Evolutionary conservation across 2,888 invertebrate species (phyloP), one percentile per base, ranked within the genome.

Genomic region (Rapana venosa): DNA sequence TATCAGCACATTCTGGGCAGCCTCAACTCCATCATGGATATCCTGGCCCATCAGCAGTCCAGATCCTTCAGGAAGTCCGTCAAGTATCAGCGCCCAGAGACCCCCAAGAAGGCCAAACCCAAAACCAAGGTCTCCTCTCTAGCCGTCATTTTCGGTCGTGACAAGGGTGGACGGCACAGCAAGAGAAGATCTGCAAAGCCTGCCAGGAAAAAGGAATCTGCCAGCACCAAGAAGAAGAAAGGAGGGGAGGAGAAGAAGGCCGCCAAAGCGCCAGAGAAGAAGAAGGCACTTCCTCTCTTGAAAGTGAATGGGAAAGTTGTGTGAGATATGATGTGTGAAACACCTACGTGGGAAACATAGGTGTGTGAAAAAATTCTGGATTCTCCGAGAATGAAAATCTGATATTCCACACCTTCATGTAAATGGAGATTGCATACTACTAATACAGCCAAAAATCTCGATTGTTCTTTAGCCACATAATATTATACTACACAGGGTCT

Each of bases 11-110:
- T 93, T 86, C 74, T 92, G 47, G 93, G 92, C 26, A 93, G 91
- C 56, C 74, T 95, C 13, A 91, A 91, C 58, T 90, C 92, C 32
- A 92, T 95, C 91, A 93, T 94, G 93, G 93, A 93, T 66, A 92
- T 92, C 85, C 91, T 94, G 61, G 91, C 94, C 0, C 92, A 94
- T 26, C 94, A 95, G 83, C 91, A 93, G 70, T 93, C 94, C 30
- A 90, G 92, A 56, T 94, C 95, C n/a, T 95, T 93, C 90, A 91
- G 95, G 35, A 92, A 93, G 30, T 93, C 93, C 15, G 94, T 93
- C 30, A 87, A 87, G 26, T 92, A 92, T 17, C 92, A 92, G 26
- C 70, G 92, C 26, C 92, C 93, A 83, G 92, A 92, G 22, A 91
- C 90, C 15, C 90, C 90, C 35, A 88, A 91, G 56, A 90, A 90